phyloP scores from a whole-genome alignment of 2,888 invertebrate species.

The Harpalus rufipes region DNA sequence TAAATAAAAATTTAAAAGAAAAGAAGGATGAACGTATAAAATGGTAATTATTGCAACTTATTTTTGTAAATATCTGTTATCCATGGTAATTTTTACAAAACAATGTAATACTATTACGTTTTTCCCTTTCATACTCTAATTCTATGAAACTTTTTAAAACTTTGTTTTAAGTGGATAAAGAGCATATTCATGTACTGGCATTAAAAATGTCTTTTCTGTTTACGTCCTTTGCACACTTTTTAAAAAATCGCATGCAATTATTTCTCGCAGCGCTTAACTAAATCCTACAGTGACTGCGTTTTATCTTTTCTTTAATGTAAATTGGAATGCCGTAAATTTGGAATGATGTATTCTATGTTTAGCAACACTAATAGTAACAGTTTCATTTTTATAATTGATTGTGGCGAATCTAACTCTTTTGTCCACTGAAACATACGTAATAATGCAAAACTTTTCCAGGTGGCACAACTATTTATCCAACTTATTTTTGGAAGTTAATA shows the following conservation, averaged over 20 bases:
- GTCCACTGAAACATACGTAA: background rate
- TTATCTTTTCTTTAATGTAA: background rate
- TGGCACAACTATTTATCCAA: no score
- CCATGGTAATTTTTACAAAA: conserved; percentile 24
- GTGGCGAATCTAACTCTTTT: background rate
- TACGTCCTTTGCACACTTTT: background rate
- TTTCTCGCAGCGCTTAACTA: background rate
- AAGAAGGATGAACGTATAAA: background rate
- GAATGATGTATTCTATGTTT: background rate
- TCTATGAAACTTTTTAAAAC: conserved; percentile 37
- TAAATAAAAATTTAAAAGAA: no score
- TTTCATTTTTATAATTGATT: background rate
- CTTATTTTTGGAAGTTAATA: no score
- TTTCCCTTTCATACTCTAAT: conserved; percentile 9
- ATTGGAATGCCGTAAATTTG: conserved; percentile 16
- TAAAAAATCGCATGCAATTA: conserved; percentile 36
- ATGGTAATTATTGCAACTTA: background rate
- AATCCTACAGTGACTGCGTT: background rate
- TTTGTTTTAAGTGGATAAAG: conserved; percentile 44
- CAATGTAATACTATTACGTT: conserved; percentile 26
- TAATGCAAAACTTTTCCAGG: no score
- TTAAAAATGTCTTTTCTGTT: conserved; percentile 17
- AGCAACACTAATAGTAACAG: background rate
- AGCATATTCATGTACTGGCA: conserved; percentile 27
- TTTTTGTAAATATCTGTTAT: conserved; percentile 19